Conservation (phyloP, 2,888 invertebrate genomes). For the Eremobia ochroleuca region DNA sequence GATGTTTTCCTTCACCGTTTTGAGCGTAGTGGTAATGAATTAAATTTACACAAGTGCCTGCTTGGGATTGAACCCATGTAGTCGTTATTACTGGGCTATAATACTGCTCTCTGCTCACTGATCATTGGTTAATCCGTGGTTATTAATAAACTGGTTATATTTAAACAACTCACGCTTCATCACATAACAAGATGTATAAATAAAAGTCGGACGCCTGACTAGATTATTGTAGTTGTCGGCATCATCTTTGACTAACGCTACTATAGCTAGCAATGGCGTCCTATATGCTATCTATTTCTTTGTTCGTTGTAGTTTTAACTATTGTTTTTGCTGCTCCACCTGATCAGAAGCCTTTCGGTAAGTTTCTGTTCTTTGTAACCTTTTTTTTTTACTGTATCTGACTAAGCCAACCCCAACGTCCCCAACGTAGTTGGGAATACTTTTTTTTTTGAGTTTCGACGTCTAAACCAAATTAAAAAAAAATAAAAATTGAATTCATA, state of each 20-base stretch:
- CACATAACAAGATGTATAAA: conserved; percentile 13
- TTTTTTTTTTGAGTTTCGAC: too few species aligned
- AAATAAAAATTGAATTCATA: too few species aligned
- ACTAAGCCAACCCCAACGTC: too few species aligned
- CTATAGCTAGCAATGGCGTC: conserved; percentile 40
- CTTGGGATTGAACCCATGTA: not conserved
- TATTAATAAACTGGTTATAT: conserved; percentile 5
- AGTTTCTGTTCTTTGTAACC: conserved; percentile 22
- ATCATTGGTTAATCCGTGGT: not conserved
- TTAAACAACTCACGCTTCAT: not conserved
- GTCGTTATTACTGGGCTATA: too few species aligned
- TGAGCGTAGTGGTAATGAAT: too few species aligned
- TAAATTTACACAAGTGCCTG: not conserved
- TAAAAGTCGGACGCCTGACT: not conserved
- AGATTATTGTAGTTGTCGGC: conserved; percentile 4
- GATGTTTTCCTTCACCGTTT: too few species aligned
- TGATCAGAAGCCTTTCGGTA: conserved; percentile 39
- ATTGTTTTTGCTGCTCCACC: conserved; percentile 30
- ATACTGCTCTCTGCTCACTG: not conserved
- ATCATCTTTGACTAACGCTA: conserved; percentile 16
- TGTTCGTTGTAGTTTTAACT: conserved; percentile 25
- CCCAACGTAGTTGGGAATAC: too few species aligned
- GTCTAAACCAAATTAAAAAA: too few species aligned
- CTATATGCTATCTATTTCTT: conserved; percentile 25
- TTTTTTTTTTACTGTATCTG: too few species aligned